Evolutionary conservation across 2,113 vertebrate species (phyloP), one percentile per base, ranked within the genome.

Genomic region (Pygoscelis adeliae): DNA sequence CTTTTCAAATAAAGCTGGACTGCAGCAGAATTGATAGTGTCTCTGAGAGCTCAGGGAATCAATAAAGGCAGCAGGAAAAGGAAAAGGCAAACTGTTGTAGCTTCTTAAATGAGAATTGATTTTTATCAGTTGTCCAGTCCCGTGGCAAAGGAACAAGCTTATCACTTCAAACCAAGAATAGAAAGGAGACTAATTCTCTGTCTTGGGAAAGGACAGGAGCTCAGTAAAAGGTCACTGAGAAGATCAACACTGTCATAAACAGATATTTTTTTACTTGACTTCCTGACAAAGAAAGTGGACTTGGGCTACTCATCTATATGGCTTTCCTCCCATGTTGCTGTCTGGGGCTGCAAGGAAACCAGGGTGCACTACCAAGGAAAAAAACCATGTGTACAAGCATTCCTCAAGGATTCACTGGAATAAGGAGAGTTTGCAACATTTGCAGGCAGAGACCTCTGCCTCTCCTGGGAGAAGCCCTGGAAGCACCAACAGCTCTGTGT

Each of bases 61-160:
- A 59, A 96, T 98, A 96, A 89, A 96, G 74, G 83, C 77, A 87
- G 94, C 83, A 95, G 74, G 89, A 97, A 97, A 92, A 87, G 84
- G 89, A 93, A 96, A 97, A 90, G 22, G 82, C 67, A 91, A 93
- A 91, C 62, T 88, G 91, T 74, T 95, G 93, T 93, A 96, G 53
- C 73, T 96, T 97, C 90, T 95, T 97, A 97, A 98, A 98, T 96
- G 93, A 97, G 91, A 96, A 98, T 97, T 97, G 93, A 98, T 98
- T 98, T 97, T 95, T 91, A 61, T 90, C 95, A 90, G 93, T 93
- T 98, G 96, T 97, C 93, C 93, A 96, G 76, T 91, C 93, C 80
- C 62, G 80, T 53, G 62, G 74, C 52, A 96, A 59, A 93, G 70
- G 89, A 97, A 73, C 82, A 97, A 96, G 94, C 89, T 97, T 97